Conservation (phyloP, 2,888 invertebrate genomes). For the Eudasyphora cyanicolor region DNA sequence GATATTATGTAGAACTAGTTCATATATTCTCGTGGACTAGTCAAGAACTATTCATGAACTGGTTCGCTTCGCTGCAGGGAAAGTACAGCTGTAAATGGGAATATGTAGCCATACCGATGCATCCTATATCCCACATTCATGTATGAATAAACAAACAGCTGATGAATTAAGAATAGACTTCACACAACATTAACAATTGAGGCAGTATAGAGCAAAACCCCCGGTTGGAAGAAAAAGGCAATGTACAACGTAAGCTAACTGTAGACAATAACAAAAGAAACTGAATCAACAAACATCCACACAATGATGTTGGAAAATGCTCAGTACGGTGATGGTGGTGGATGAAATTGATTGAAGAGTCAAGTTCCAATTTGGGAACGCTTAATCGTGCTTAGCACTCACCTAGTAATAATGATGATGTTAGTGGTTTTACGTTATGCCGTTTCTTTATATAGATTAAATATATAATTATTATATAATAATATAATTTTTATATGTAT, state of each 20-base stretch:
- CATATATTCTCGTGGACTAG: too few relatives aligned
- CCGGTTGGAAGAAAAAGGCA: not conserved
- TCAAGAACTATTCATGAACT: too few relatives aligned
- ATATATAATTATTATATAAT: not conserved
- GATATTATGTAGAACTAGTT: too few relatives aligned
- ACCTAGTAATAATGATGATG: too few relatives aligned
- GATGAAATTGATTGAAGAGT: not conserved
- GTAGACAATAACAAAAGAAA: not conserved
- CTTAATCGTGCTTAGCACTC: too few relatives aligned
- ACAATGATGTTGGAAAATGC: not conserved
- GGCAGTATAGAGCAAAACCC: not conserved
- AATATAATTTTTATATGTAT: not conserved
- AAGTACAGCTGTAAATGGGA: too few relatives aligned
- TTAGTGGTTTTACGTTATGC: not conserved
- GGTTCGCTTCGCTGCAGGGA: too few relatives aligned
- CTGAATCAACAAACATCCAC: not conserved
- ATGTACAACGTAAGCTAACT: not conserved
- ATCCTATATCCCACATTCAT: not conserved
- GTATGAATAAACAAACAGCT: not conserved
- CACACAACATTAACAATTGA: not conserved
- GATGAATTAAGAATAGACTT: not conserved
- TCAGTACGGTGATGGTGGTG: not conserved
- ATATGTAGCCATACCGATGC: too few relatives aligned
- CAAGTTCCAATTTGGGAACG: conserved; percentile 23
- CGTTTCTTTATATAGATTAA: not conserved